Conservation (phyloP, 2,888 invertebrate species). For the Pollenia angustigena region DNA sequence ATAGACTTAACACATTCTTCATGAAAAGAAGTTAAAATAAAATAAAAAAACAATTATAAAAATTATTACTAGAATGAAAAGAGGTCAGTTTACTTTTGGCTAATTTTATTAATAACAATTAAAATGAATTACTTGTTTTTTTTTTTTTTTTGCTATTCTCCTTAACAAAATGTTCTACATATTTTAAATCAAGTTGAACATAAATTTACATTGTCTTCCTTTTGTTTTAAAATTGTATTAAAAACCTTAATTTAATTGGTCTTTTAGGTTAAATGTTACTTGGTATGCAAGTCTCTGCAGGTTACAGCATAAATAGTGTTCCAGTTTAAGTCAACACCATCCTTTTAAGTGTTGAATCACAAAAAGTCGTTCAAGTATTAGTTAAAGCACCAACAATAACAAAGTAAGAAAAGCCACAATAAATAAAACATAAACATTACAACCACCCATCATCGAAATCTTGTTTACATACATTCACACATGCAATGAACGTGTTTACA, state of each 20-base stretch:
- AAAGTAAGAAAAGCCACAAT: constrained; percentile 16
- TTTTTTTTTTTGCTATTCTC: too few species aligned
- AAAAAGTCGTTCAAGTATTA: constrained; percentile 13
- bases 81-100: too few species aligned
- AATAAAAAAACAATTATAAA: too few species aligned
- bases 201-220: not conserved
- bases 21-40: too few species aligned
- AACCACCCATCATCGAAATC: constrained; percentile 9
- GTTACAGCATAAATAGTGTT: constrained; percentile 4
- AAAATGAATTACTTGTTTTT: too few species aligned
- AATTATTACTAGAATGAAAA: too few species aligned
- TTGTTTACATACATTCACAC: not conserved
- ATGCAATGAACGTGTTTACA: constrained; percentile 12
- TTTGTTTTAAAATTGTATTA: not conserved
- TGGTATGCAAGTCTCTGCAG: not conserved
- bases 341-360: not conserved
- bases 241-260: not conserved
- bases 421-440: constrained; percentile 21
- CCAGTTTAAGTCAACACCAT: constrained; percentile 12
- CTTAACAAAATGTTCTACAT: too few species aligned
- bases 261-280: constrained; percentile 4
- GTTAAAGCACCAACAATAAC: constrained; percentile 9
- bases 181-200: not conserved
- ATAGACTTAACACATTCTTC: too few species aligned
- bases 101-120: too few species aligned